phyloP scores from a whole-genome alignment of 2,113 vertebrate genomes.

The Naja naja region DNA sequence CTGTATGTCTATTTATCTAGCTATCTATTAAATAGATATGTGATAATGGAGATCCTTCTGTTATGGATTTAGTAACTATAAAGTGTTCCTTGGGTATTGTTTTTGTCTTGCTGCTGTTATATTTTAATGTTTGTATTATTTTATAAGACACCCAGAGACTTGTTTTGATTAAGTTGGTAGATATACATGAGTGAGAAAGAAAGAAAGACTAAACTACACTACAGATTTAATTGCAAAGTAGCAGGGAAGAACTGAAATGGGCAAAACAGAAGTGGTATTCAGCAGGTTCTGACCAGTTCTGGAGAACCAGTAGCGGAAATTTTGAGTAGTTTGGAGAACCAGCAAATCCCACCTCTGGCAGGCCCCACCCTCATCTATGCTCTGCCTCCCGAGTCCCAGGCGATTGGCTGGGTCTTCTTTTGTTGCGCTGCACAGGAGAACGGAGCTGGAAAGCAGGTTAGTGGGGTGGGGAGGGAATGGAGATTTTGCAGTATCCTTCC shows the following conservation, averaged over 20 bases:
- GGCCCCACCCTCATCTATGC: no score
- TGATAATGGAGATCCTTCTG: neutral
- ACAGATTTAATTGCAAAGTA: neutral
- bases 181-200: neutral
- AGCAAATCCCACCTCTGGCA: no score
- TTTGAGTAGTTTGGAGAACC: no score
- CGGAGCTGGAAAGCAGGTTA: no score
- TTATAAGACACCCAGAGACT: neutral
- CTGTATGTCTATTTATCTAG: neutral
- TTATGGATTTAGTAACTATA: neutral
- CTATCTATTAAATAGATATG: neutral
- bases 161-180: neutral
- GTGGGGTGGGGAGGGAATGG: no score
- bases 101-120: neutral
- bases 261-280: no score
- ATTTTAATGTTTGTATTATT: neutral
- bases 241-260: neutral
- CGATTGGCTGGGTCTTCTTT: no score
- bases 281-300: no score
- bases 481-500: no score
- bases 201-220: neutral
- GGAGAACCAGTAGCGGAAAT: no score
- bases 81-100: neutral
- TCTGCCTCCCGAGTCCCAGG: no score
- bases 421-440: no score